A percentile compares a stretch with the other conserved stretches of the same genome.
phyloP scores from a whole-genome alignment of 2,113 vertebrate species.

The Galemys pyrenaicus region DNA sequence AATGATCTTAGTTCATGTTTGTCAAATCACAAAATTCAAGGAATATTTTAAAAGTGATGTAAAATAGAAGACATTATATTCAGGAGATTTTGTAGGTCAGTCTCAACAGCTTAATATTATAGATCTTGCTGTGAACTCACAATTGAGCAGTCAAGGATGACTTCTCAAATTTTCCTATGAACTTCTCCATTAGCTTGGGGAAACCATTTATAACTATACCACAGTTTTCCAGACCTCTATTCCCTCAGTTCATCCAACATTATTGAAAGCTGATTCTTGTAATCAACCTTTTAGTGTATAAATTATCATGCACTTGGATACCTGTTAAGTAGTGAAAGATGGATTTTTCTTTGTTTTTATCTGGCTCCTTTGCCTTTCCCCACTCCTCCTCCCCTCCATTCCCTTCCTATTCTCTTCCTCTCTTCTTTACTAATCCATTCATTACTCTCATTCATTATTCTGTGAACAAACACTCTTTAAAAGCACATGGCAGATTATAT shows the following conservation, averaged over 20 bases:
- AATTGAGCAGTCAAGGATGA: background rate
- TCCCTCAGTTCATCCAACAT: rapidly evolving
- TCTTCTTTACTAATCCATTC: background rate
- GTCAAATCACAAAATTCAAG: background rate
- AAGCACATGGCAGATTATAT: background rate
- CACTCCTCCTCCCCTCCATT: no score
- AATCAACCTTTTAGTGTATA: background rate
- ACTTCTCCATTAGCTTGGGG: background rate
- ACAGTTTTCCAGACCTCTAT: background rate
- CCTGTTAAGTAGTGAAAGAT: background rate
- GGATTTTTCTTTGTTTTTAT: background rate
- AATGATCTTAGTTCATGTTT: background rate
- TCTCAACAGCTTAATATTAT: background rate
- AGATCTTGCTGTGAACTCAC: background rate
- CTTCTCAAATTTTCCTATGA: background rate
- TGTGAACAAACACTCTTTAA: background rate
- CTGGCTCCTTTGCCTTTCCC: background rate
- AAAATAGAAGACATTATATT: background rate
- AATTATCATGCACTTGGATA: no score
- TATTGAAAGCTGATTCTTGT: background rate
- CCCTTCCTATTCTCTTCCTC: background rate
- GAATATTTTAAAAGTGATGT: background rate
- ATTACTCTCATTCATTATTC: background rate
- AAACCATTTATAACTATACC: background rate
- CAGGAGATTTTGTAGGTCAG: background rate